Evolutionary conservation across 2,888 invertebrate species (phyloP), one percentile per base, ranked within the genome.

Genomic region (Tenthredo mesomela): DNA sequence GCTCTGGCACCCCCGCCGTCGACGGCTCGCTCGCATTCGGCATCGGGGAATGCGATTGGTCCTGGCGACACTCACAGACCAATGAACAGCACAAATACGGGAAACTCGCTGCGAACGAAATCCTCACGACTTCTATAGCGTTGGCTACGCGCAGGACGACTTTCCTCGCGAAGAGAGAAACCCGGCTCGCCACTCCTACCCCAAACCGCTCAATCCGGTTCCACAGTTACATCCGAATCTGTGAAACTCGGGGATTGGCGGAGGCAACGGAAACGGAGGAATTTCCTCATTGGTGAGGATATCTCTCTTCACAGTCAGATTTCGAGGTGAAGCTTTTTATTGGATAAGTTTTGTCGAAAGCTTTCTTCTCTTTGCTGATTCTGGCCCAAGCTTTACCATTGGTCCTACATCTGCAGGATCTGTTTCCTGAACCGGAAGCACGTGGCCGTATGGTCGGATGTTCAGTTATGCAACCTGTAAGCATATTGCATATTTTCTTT

Each of bases 41-140:
- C 91, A 92, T 92, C 88, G 91, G 88, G 88, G 33, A 29, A 90
- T 92, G 91, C 92, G 91, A 93, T 93, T 93, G 93, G 93, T 90
- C 90, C 90, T 87, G 86, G 89, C 91, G 92, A 92, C 92, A 93
- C 89, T 92, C 93, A 90, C 90, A 92, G 92, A 91, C 91, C 93
- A 93, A 92, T 91, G 91, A 89, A 90, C 90, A 89, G 90, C 89
- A 89, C 91, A 92, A 92, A 92, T 91, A 91, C 91, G 87, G 86
- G 89, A 88, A 89, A 90, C 89, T 84, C 75, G 40, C 65, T n/a
- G 80, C n/a, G 80, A 80, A 80, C 65, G 82, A 82, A 82, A 82
- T 70, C 65, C 65, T 82, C 70, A 43, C 47, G 67, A 70, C 67
- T 70, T 80, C 61, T 65, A 21, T 61, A 43, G 12, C 54, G 73